Base-by-base conservation (phyloP, 1,140 invertebrate species). In the Laodelphax striatellus region DNA sequence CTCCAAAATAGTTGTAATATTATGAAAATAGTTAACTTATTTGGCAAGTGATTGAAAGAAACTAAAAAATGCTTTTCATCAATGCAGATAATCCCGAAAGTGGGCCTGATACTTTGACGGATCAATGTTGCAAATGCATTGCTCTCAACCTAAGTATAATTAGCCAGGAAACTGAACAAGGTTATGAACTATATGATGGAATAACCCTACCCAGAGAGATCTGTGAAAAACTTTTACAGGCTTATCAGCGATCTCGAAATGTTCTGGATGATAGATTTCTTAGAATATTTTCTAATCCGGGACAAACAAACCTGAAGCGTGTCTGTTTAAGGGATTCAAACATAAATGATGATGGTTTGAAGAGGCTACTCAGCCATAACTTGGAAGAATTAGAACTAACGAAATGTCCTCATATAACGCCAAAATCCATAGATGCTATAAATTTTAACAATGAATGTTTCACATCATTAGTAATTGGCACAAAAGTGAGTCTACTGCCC, bases 381-480 rank as follows among this genome's bases (percentile, higher is more conserved):
- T 75, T 90, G 24, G 73, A 79, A 10, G 83, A 87, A 61, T 71
- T 94, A 46, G 84, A 90, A 62, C 75, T 94, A 58, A 78, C 80
- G 42, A 81, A 88, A 63, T 91, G 88, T 70, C 73, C 76, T 44
- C 77, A 79, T 52, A 70, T 92, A n/a, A 82, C 82, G 0, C 71
- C 77, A 54, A 68, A 73, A 2, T 79, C 80, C 10, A 75, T 86
- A 11, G 74, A 79, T 31, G 68, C 75, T 14, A 79, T 88, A 19
- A 85, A 84, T 66, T 66, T 68, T 31, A 63, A 73, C 63, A 62
- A 64, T 9, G 63, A 68, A 8, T 71, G 71, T 31, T 62, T 79
- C 16, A 57, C 70, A 11, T 71, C 70, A 3, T 65, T 79, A 11
- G 65, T 68, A 21, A 66, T 79, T 28, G 74, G 73, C 19, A 66